A percentile compares a stretch with the other conserved stretches of the same genome.
phyloP scores from a whole-genome alignment of 1,140 invertebrate genomes.

The Conus ventricosus region DNA sequence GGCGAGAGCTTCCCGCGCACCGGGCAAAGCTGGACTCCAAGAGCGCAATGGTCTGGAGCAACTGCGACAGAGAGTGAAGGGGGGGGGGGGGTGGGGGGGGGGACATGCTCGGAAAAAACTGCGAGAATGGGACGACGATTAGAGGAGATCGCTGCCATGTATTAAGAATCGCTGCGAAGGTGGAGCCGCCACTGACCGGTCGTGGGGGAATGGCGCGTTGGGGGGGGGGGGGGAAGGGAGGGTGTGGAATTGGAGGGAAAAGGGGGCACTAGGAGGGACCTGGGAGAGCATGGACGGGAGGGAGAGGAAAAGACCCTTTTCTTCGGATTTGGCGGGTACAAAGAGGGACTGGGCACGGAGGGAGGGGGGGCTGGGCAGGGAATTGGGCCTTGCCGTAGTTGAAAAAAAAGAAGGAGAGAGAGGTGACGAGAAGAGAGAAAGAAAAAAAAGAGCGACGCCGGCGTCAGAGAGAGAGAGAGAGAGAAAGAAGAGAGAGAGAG shows the following conservation, averaged over 20 bases:
- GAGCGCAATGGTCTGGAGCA: background rate
- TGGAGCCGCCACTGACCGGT: background rate
- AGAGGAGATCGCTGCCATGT: background rate
- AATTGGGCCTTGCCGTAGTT: background rate
- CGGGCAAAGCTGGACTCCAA: background rate
- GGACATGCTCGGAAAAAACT: background rate
- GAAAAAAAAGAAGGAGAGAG: background rate
- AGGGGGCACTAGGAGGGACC: no score
- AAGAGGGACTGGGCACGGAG: background rate
- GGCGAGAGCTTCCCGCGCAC: slow-evolving; percentile 26
- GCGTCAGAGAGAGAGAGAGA: background rate
- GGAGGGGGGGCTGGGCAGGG: background rate
- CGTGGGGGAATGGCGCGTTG: background rate
- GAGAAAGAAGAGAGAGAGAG: background rate
- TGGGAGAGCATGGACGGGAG: background rate
- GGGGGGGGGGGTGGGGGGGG: background rate
- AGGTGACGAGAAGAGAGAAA: background rate
- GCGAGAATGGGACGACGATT: no score
- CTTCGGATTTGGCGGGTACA: background rate
- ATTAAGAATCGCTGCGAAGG: background rate
- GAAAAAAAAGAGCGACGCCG: background rate
- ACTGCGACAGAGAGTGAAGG: background rate
- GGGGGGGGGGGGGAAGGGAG: background rate
- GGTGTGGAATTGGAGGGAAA: background rate
- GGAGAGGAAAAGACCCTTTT: background rate